Evolutionary conservation across 2,113 vertebrate species (phyloP).

Genomic region (Alosa alosa): DNA sequence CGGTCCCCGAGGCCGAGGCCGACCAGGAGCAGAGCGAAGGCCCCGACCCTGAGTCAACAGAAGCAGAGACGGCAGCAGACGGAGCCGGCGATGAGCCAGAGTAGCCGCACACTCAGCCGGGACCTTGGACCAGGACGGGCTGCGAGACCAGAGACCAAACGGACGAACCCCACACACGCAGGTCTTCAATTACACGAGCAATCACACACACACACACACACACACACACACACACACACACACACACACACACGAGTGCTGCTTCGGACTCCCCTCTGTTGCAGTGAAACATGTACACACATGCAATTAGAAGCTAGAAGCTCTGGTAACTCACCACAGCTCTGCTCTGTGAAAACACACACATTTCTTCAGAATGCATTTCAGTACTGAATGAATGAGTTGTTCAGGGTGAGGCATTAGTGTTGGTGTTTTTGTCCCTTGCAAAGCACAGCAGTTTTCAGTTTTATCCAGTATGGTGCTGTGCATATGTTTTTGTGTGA

Average conservation of each 20-base stretch:
- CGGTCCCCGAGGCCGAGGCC: constrained; percentile 12
- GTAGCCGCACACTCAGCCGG: neutral
- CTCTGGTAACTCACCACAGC: neutral
- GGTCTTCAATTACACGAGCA: neutral
- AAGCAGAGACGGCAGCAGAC: constrained; percentile 38
- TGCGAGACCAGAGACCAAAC: neutral
- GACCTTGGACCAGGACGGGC: neutral
- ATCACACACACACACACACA: neutral
- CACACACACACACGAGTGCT: neutral
- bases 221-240: neutral
- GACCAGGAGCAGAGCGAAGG: constrained; percentile 33
- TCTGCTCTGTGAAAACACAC: neutral
- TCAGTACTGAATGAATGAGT: neutral
- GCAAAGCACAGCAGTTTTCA: constrained; percentile 38
- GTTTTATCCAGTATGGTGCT: neutral
- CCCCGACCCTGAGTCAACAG: neutral
- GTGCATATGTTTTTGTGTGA: neutral
- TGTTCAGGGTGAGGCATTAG: neutral
- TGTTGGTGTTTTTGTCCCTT: neutral
- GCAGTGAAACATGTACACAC: neutral
- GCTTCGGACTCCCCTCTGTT: neutral
- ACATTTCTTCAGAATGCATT: constrained; percentile 3
- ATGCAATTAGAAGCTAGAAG: neutral
- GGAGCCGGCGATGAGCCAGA: neutral
- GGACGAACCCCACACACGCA: neutral